Conservation (phyloP, 2,888 invertebrate species). For the Eremobia ochroleuca region DNA sequence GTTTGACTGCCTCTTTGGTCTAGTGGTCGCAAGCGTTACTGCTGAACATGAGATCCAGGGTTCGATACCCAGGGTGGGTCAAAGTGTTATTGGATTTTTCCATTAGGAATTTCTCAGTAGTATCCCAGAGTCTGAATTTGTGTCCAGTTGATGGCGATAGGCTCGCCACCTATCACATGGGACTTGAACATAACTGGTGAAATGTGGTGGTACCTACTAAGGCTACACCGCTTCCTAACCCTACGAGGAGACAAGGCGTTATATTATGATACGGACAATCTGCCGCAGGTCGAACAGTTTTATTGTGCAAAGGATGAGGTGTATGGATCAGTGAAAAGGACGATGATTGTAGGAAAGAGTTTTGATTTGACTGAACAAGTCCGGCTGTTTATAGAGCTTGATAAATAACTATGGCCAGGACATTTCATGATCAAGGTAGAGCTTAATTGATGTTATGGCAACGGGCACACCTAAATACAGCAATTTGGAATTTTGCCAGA, state of each 20-base stretch:
- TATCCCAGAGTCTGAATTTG: too few species aligned
- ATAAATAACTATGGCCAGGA: not conserved
- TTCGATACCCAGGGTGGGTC: too few species aligned
- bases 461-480: not conserved
- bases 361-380: not conserved
- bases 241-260: not conserved
- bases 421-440: not conserved
- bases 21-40: too few species aligned
- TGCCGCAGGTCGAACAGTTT: not conserved
- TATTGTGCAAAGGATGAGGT: not conserved
- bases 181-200: not conserved
- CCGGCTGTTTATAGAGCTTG: not conserved
- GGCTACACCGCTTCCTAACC: not conserved
- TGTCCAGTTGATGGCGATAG: too few species aligned
- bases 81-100: too few species aligned
- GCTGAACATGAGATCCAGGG: too few species aligned
- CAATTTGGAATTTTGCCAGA: slow-evolving; percentile 16
- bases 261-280: not conserved
- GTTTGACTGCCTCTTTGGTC: not conserved
- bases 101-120: too few species aligned
- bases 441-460: slow-evolving; percentile 14
- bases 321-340: too few species aligned
- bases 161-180: not conserved
- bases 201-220: not conserved
- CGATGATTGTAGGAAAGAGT: not conserved